phyloP scores from a whole-genome alignment of 2,797 vertebrate genomes.

The Micromesistius poutassou region DNA sequence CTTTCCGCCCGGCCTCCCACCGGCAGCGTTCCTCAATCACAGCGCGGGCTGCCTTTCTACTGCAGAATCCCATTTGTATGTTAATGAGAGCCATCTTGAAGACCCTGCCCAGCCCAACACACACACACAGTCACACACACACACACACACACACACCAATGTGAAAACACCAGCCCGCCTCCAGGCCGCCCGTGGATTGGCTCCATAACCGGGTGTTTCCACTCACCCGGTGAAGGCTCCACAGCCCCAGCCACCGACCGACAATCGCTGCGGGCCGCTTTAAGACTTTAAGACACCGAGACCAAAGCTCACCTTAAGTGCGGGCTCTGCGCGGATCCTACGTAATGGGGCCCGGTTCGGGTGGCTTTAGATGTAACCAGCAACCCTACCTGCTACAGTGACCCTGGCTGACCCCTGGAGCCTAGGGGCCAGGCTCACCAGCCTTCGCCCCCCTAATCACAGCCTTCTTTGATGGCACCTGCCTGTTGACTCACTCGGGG shows the following conservation, averaged over 20 bases:
- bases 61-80: slow-evolving; percentile 80
- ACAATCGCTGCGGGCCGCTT: slow-evolving; percentile 8
- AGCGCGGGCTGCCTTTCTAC: slow-evolving; percentile 70
- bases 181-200: slow-evolving; percentile 20
- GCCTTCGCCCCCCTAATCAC: slow-evolving; percentile 38
- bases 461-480: slow-evolving; percentile 61
- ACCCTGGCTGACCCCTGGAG: slow-evolving; percentile 45
- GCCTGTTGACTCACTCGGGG: slow-evolving; percentile 54
- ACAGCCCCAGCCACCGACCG: neutral
- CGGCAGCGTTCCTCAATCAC: slow-evolving; percentile 62
- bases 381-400: slow-evolving; percentile 14
- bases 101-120: slow-evolving; percentile 19
- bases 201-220: slow-evolving; percentile 4
- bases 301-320: neutral
- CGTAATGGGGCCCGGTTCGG: neutral
- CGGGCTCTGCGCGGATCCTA: neutral
- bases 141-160: neutral
- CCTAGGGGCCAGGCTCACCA: slow-evolving; percentile 35
- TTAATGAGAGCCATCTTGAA: slow-evolving; percentile 74
- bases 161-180: slow-evolving; percentile 15
- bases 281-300: slow-evolving; percentile 1
- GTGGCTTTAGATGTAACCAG: slow-evolving; percentile 10
- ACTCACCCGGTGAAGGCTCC: slow-evolving; percentile 3
- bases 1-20: slow-evolving; percentile 29
- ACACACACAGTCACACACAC: slow-evolving; percentile 5